These are phyloP conservation scores for Nyctibius grandis DNA, from an alignment of 2,797 vertebrate species.

Conservation along the genomic window DNA sequence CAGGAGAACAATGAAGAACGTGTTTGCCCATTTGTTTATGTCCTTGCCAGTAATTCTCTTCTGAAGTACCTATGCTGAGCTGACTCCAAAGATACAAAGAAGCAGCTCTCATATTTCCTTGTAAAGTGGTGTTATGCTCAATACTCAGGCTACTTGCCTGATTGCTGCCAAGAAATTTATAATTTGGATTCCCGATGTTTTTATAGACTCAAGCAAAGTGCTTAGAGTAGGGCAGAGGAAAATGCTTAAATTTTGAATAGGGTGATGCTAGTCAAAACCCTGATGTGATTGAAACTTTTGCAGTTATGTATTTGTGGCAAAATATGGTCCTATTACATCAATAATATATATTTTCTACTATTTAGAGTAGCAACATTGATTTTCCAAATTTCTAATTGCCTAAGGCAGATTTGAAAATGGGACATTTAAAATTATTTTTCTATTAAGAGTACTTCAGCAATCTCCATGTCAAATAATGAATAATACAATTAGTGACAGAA, in stretches of 20 bases:
- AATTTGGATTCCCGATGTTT: neutral
- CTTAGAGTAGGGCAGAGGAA: neutral
- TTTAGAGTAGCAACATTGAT: neutral
- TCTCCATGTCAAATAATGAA: neutral
- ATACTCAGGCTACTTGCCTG: neutral
- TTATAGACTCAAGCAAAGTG: neutral
- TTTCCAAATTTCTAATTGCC: conserved; percentile 7
- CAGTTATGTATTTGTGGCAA: neutral
- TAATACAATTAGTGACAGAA: neutral
- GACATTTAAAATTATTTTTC: neutral
- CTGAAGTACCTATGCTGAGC: neutral
- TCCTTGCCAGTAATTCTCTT: neutral
- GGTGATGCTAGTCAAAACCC: neutral
- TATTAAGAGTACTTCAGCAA: neutral
- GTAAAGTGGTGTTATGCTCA: neutral
- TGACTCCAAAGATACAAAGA: neutral
- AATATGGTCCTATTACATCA: neutral
- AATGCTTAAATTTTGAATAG: neutral
- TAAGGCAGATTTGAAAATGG: neutral
- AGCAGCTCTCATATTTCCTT: neutral
- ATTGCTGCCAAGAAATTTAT: neutral
- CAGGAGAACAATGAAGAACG: neutral
- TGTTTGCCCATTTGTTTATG: neutral
- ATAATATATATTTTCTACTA: conserved; percentile 15
- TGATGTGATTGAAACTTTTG: neutral